A percentile compares a stretch with the other conserved stretches of the same genome.
phyloP scores from a whole-genome alignment of 2,888 invertebrate species.

The Drosophila siamana region DNA sequence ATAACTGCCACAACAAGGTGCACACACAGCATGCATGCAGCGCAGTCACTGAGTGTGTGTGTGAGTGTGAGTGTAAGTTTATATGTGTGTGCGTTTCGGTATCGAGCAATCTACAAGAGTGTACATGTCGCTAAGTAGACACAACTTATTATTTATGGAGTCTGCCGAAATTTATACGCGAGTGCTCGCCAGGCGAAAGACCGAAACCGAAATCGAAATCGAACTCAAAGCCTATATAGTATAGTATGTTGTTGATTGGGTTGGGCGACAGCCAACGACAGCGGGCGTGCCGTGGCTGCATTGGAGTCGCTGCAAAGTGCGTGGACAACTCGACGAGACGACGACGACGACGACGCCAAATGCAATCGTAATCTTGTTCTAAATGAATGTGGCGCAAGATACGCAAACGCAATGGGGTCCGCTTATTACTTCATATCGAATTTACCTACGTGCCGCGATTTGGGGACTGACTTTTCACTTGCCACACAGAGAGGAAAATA shows the following conservation, averaged over 20 bases:
- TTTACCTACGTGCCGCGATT: constrained; percentile 58
- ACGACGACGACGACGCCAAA: constrained; percentile 33
- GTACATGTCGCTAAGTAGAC: constrained; percentile 79
- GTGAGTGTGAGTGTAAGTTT: constrained; percentile 3
- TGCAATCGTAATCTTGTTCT: constrained; percentile 74
- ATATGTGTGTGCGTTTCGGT: constrained; percentile 10
- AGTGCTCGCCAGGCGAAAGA: not conserved
- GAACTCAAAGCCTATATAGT: not conserved
- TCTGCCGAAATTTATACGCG: constrained; percentile 66
- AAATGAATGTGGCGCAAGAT: constrained; percentile 79
- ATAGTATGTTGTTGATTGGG: constrained; percentile 60
- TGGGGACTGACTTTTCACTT: constrained; percentile 31
- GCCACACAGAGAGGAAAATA: not conserved
- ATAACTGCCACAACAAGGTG: constrained; percentile 24
- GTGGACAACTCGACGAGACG: constrained; percentile 42
- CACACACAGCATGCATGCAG: not conserved
- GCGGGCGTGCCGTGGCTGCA: constrained; percentile 64
- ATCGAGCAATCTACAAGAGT: constrained; percentile 64
- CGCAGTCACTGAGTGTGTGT: constrained; percentile 8
- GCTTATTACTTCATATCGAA: constrained; percentile 75
- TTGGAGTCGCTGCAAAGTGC: constrained; percentile 43
- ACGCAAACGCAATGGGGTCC: constrained; percentile 44
- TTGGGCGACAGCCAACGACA: constrained; percentile 70
- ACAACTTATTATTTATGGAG: constrained; percentile 78
- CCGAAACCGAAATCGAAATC: constrained; percentile 30